Conservation (phyloP, 1,140 invertebrate genomes). For the Cyphomyrmex costatus region DNA sequence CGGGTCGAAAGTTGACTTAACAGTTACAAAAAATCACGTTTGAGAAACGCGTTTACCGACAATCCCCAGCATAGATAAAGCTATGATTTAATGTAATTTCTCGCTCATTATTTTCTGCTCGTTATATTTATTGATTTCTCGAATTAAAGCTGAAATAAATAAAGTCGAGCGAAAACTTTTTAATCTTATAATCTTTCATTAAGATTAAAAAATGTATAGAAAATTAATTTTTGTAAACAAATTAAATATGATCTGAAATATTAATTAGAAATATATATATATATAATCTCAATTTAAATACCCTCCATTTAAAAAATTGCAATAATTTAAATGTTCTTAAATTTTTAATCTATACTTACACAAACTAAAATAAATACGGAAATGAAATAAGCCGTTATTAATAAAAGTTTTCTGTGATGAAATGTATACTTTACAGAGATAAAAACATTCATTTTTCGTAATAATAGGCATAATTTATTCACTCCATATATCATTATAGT, state of each 20-base stretch:
- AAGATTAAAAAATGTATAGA: not conserved
- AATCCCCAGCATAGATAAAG: not conserved
- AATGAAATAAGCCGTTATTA: not conserved
- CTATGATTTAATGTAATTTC: not conserved
- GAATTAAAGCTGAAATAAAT: not conserved
- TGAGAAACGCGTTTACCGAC: conserved; percentile 1
- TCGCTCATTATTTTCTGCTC: not conserved
- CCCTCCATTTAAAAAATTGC: not conserved
- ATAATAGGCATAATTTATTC: not conserved
- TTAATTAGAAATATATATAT: not conserved
- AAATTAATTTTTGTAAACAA: not conserved
- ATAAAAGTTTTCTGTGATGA: not conserved
- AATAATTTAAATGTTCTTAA: not conserved
- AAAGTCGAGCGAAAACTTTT: not conserved
- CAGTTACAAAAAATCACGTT: conserved; percentile 35
- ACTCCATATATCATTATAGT: not conserved
- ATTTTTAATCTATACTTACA: not conserved
- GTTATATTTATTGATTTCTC: not conserved
- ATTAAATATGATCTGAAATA: not conserved
- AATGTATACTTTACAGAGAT: not conserved
- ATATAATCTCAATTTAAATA: not conserved
- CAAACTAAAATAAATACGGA: not conserved
- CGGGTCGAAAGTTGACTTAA: conserved; percentile 47
- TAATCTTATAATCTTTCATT: not conserved
- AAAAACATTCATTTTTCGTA: not conserved